phyloP scores from a whole-genome alignment of 2,797 vertebrate species.

The Sebastes matsubarae region DNA sequence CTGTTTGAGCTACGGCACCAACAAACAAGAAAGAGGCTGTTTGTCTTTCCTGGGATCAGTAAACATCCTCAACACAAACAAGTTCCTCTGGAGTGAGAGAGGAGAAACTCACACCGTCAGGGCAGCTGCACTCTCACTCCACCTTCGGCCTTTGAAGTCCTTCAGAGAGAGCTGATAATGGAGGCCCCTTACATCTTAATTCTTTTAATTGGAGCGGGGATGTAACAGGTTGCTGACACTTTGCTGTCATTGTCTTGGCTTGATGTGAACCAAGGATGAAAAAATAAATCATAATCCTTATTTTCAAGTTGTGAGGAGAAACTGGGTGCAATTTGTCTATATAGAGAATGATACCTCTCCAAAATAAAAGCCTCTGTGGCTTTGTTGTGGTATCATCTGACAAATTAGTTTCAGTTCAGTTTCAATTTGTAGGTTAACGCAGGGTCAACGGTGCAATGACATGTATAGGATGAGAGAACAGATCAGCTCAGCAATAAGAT shows the following conservation, averaged over 20 bases:
- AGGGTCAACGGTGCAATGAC: too few species aligned
- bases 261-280: conserved; percentile 16
- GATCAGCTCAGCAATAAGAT: too few species aligned
- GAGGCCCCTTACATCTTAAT: conserved; percentile 76
- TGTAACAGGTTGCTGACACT: conserved; percentile 64
- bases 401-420: too few species aligned
- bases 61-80: conserved; percentile 87
- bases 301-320: not conserved
- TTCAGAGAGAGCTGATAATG: conserved; percentile 80
- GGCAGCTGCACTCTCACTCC: conserved; percentile 86
- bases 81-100: conserved; percentile 76
- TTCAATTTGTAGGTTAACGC: too few species aligned
- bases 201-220: conserved; percentile 77
- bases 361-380: not conserved
- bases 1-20: conserved; percentile 75
- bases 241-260: conserved; percentile 29
- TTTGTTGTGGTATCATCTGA: not conserved
- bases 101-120: conserved; percentile 81
- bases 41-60: conserved; percentile 86
- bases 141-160: conserved; percentile 79
- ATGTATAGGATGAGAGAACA: too few species aligned
- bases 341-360: not conserved
- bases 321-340: not conserved
- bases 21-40: conserved; percentile 79
- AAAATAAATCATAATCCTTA: not conserved